Base-by-base conservation (phyloP, 2,888 invertebrate genomes). In the Polydrusus cervinus region DNA sequence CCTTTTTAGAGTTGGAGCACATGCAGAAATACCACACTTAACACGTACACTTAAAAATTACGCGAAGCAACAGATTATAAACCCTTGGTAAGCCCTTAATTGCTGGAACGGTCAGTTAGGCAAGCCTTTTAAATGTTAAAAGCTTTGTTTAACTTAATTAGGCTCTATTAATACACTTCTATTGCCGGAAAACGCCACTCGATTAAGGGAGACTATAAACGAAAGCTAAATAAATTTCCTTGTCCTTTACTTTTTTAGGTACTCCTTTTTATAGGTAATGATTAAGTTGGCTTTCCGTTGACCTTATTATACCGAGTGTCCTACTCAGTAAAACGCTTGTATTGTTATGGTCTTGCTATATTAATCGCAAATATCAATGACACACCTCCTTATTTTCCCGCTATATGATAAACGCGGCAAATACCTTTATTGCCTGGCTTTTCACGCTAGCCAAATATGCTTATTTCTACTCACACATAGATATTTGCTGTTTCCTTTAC, bases 121-220 rank as follows among this genome's bases (percentile, higher is more conserved):
- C 57, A 38, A 40, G 57, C 57, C 57, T 60, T 60, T 60, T 60
- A 38, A 57, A 57, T 16, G 57, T 34, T 38, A 60, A 60, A 60
- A 38, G 57, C 57, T 60, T 60, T 60, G 25, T 60, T 60, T 60
- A 60, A 60, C 57, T 60, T 60, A 60, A 60, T 60, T 60, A 60
- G 14, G 14, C 18, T 18, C 57, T 60, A 38, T 60, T 60, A 60
- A 60, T 60, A 60, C 38, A 60, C 57, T 38, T 38, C 57, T 60
- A 60, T 60, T 60, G 57, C 57, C 38, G 1, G 57, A 30, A 57
- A 60, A 60, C 14, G 57, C 38, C 25, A 40, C 38, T 60, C 38
- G 38, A 38, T 60, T 60, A 38, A 13, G 57, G n/a, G 11, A 60
- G 10, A 53, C 53, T 53, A n/a, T 60, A 11, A 60, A 60, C 38